Evolutionary conservation across 2,113 vertebrate genomes (phyloP).

Genomic region (Baryphthengus martii): DNA sequence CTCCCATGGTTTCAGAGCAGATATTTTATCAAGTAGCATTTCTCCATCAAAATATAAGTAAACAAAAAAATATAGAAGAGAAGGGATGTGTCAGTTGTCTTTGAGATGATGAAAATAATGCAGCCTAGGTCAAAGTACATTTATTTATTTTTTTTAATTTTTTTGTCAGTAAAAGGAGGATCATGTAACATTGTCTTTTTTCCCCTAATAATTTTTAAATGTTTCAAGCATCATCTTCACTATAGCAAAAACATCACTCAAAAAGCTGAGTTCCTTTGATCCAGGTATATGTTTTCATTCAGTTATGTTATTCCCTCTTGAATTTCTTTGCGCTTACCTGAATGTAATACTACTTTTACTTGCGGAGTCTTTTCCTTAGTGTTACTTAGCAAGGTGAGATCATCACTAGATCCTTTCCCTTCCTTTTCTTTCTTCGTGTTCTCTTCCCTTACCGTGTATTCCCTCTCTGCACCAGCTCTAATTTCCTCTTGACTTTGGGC

Average conservation of each 20-base stretch:
- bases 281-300: neutral
- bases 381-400: neutral
- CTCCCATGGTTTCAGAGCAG: neutral
- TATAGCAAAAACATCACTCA: neutral
- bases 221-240: neutral
- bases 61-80: neutral
- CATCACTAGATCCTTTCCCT: neutral
- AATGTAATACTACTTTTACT: neutral
- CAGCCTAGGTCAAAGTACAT: neutral
- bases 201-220: neutral
- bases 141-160: too few species aligned
- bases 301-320: neutral
- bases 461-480: neutral
- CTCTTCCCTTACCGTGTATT: neutral
- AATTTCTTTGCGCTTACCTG: neutral
- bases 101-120: neutral
- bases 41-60: neutral
- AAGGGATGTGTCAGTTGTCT: neutral
- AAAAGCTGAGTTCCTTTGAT: neutral
- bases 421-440: neutral
- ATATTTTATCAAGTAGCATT: neutral
- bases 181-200: neutral
- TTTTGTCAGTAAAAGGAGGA: neutral
- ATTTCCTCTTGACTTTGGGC: neutral
- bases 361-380: neutral